Conservation (phyloP, 2,888 invertebrate species). For the Mythimna lalbum region DNA sequence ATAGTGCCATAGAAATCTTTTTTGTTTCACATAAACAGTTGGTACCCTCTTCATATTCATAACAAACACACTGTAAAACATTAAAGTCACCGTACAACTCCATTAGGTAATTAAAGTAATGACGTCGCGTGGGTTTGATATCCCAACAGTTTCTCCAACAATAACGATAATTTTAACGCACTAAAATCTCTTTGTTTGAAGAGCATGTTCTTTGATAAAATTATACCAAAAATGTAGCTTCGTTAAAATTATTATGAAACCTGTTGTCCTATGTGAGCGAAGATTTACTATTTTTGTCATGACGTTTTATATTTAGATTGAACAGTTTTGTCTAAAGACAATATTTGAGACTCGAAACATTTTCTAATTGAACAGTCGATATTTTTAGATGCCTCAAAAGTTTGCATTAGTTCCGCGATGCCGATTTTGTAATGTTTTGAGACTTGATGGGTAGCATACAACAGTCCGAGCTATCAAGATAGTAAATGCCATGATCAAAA, state of each 20-base stretch:
- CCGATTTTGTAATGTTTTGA: background rate
- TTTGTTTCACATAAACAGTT: no score
- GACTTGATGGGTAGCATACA: background rate
- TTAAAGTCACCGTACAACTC: background rate
- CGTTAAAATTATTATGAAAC: conserved; percentile 23
- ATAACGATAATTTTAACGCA: conserved; percentile 25
- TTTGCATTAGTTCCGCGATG: background rate
- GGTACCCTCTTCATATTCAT: no score
- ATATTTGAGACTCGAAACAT: background rate
- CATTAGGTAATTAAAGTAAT: conserved; percentile 12
- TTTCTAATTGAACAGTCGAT: background rate
- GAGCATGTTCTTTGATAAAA: conserved; percentile 40
- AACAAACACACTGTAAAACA: no score
- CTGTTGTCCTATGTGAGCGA: background rate
- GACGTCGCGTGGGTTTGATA: conserved; percentile 1
- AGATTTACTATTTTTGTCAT: background rate
- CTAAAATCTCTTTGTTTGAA: conserved; percentile 14
- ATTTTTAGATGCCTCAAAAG: background rate
- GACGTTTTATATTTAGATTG: background rate
- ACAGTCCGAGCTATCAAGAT: background rate
- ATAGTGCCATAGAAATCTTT: no score
- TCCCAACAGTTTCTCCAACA: background rate
- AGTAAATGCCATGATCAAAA: background rate
- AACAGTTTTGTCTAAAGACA: no score
- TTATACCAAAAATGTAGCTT: conserved; percentile 31